Evolutionary conservation across 2,113 vertebrate species (phyloP).

Genomic region (Sterna hirundo): DNA sequence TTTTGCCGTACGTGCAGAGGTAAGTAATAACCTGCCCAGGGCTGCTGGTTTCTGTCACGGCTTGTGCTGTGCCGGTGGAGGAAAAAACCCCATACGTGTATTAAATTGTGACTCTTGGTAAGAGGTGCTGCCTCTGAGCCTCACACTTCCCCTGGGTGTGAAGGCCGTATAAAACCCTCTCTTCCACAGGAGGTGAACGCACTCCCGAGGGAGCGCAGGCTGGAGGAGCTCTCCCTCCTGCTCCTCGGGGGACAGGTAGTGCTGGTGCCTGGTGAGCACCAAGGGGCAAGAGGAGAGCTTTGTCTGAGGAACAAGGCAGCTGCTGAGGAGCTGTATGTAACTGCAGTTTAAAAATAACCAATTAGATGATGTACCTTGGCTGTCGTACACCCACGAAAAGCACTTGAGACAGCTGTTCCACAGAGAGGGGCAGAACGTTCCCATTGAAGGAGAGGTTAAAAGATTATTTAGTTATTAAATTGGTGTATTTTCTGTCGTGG

Average conservation of each 20-base stretch:
- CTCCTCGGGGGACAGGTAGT: accelerated
- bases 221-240: not conserved
- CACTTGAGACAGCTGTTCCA: not conserved
- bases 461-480: not conserved
- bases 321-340: not conserved
- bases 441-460: not conserved
- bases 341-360: not conserved
- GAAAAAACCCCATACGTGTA: accelerated
- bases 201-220: accelerated
- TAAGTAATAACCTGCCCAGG: accelerated
- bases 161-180: too few species aligned
- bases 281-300: not conserved
- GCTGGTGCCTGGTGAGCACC: not conserved
- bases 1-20: accelerated
- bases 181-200: accelerated
- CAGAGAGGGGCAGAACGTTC: not conserved
- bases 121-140: not conserved
- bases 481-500: not conserved
- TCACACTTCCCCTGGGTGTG: not conserved
- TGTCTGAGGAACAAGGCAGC: not conserved
- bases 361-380: not conserved
- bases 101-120: not conserved
- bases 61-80: not conserved
- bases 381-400: not conserved
- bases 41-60: not conserved